Base-by-base conservation (phyloP, 2,888 invertebrate species). In the Mongoloraphidia duomilia region DNA sequence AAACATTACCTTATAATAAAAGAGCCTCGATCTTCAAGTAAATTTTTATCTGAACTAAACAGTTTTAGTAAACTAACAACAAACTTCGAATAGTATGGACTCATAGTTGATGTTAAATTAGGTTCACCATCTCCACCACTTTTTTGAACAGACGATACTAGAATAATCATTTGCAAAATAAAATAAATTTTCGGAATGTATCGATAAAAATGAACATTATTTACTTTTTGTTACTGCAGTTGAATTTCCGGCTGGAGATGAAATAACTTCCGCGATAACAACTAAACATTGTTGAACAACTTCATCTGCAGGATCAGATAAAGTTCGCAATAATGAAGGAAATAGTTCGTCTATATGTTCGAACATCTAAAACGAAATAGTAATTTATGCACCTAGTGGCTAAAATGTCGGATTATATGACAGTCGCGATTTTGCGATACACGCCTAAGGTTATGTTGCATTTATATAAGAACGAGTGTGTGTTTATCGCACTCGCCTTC, bases 221-320 rank as follows among this genome's bases (percentile, higher is more conserved):
- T 26, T 26, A 26, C 26, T 26, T 26, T 26, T 26, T 6, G 26
- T 26, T 3, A 26, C 26, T 3, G 26, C 26, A 1, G 26, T 26
- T 26, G 34, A 35, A 13, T 46, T 61, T 1, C 62, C 58, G 17
- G 66, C 66, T 17, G 76, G 73, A 11, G 78, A 73, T 37, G 82
- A 77, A 57, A 77, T 74, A 34, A 89, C 79, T 74, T 87, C 84
- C 2, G 95, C 89, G 54, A 97, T 77, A 47, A 96, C 93, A 60
- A 93, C 90, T 49, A 98, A 75, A 64, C 88, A 86, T 64, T 95
- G 84, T 49, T 94, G 81, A 41, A 96, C 94, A 49, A 96, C 96
- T 74, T 96, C 94, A 69, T 97, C 95, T 0, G 93, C 84, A 52
- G 82, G 80, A 70, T 97, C 96, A 36, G 90, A 85, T 44, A 98